Base-by-base conservation (phyloP, 2,888 invertebrate species). In the Tinea semifulvella region DNA sequence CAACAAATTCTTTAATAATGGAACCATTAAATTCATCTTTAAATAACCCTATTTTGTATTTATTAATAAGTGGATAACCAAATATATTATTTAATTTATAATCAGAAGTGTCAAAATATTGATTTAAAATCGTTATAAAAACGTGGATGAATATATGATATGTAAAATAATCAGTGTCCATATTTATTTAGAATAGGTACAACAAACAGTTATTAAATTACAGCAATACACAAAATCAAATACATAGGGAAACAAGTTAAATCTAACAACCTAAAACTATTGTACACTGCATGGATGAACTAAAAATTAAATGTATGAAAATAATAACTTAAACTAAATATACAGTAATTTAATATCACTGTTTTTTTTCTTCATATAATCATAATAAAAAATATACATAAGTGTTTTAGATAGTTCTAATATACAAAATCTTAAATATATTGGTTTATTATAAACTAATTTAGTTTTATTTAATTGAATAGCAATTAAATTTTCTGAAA, bases 401-500 rank as follows among this genome's bases (percentile, higher is more conserved):
- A 52, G 20, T 2, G 49, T 50, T 50, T 53, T 52, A 6, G 52
- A 47, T 22, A 50, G 45, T 36, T 53, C 49, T 46, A 52, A 46
- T 27, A 50, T 50, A 22, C 48, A 44, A 51, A 53, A 53, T 14
- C 51, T 52, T 42, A 52, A 45, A 45, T 51, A 53, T 14, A 52
- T 52, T 2, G 53, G 52, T 48, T 54, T 51, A 42, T 53, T 44
- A 39, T 51, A 47, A 11, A 48, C 20, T 20, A 51, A 8, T 49
- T 51, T 51, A 1, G 45, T 47, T 44, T 46, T 50, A 17, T 46
- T 8, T 14, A 52, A 36, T 38, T 53, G 50, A n/a, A 28, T 35
- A 7, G 60, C 56, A 10, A 61, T 56, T 11, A 66, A 49, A 49
- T 58, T 54, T 53, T 64, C 56, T 19, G 50, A 48, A 50, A 65